Evolutionary conservation across 2,113 vertebrate species (phyloP), one percentile per base, ranked within the genome.

Genomic region (Eurypyga helias): DNA sequence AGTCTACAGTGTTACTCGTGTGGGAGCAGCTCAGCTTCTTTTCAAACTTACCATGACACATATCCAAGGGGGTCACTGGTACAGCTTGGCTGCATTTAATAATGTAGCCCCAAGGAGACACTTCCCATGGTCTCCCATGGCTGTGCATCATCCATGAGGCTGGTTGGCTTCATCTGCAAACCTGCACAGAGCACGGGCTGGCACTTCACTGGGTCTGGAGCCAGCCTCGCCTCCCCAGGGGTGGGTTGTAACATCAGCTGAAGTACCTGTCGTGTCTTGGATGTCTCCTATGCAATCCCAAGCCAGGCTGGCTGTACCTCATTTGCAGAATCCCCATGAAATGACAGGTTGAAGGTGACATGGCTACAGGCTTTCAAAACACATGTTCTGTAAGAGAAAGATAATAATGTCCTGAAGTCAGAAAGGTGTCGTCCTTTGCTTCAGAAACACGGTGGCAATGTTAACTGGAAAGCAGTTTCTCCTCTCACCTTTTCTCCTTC

Each of bases 391-490:
- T 87, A 80, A 95, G 58, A 75, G 57, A 83, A 75, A 89, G 61
- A 81, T 62, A 95, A 79, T 95, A 82, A 78, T 8, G 34, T 97
- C 85, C 84, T 80, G 55, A 90, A 97, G 75, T 89, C 75, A 95
- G 66, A 79, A 89, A 64, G 48, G 57, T 76, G n/a, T 78, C 48
- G 34, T 88, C 73, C 66, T 96, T 72, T n/a, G 34, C n/a, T 95
- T 95, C 81, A 88, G 87, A 95, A 89, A 69, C 38, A 66, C 75
- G 24, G 11, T 77, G 77, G 43, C 67, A 91, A n/a, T 51, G 66
- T 69, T 69, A 89, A 73, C 70, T 48, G 62, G 57, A 85, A 96
- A 73, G 78, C 49, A 87, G 46, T 28, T 91, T 89, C 52, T 90
- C 26, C 55, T 83, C 31, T 95, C 24, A 61, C 34, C 61, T 85